Conservation (phyloP, 2,797 vertebrate genomes). For the Brotula barbata region DNA sequence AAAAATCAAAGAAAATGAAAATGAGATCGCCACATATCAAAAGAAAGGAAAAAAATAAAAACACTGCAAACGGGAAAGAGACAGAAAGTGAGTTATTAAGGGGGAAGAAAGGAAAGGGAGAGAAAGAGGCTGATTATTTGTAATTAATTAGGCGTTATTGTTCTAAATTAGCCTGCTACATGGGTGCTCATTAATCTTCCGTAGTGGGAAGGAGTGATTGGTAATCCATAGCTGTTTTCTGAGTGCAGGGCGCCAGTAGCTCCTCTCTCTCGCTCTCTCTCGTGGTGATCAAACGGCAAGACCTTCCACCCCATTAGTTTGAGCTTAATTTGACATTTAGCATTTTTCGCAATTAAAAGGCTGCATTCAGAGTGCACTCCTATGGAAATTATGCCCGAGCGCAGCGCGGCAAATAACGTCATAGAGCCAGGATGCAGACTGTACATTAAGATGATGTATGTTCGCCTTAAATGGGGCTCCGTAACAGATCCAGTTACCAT, state of each 20-base stretch:
- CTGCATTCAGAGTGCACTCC: constrained; percentile 66
- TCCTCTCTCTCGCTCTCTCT: constrained; percentile 57
- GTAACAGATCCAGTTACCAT: constrained; percentile 74
- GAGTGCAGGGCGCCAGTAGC: constrained; percentile 81
- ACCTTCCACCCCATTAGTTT: constrained; percentile 82
- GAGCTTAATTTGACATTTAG: constrained; percentile 84
- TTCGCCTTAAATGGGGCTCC: constrained; percentile 69
- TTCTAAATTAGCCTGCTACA: constrained; percentile 97
- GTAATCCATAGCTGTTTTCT: constrained; percentile 93
- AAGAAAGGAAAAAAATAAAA: constrained; percentile 31
- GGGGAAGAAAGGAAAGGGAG: constrained; percentile 65
- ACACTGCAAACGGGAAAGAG: constrained; percentile 36
- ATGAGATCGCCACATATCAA: constrained; percentile 47
- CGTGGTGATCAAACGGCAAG: constrained; percentile 76
- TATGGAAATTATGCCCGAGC: constrained; percentile 59
- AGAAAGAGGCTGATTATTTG: constrained; percentile 89
- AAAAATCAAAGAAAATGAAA: constrained; percentile 50
- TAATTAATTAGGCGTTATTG: constrained; percentile 98
- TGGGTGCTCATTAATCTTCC: constrained; percentile 93
- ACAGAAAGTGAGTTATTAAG: constrained; percentile 54
- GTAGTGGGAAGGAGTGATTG: constrained; percentile 84
- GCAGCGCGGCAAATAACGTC: constrained; percentile 62
- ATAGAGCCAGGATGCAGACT: constrained; percentile 66
- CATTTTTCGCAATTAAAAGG: constrained; percentile 82
- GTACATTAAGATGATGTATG: constrained; percentile 76